These are phyloP conservation scores for Chaetophractus vellerosus DNA, from an alignment of 2,797 vertebrate species.

Conservation along the genomic window DNA sequence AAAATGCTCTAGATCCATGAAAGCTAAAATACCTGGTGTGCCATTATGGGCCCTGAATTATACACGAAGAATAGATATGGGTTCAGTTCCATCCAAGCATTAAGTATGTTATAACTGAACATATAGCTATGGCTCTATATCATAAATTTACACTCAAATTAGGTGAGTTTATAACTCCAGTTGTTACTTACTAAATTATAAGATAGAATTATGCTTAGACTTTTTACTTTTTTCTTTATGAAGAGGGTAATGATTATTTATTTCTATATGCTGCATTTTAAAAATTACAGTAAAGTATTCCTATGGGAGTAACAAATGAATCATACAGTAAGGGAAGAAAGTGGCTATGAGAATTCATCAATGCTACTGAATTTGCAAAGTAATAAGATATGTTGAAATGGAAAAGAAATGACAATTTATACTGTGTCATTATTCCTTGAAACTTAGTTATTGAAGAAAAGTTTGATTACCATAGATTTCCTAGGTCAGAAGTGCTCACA, in stretches of 20 bases:
- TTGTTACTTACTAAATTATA: background rate
- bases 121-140: background rate
- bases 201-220: background rate
- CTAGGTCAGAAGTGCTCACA: background rate
- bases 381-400: background rate
- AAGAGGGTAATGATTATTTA: background rate
- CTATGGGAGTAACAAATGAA: background rate
- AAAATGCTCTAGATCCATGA: background rate
- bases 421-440: background rate
- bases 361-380: background rate
- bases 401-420: slow-evolving; percentile 4
- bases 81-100: background rate
- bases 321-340: background rate
- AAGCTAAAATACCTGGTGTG: background rate
- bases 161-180: background rate
- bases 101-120: background rate
- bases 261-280: background rate
- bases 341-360: background rate
- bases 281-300: background rate
- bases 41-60: background rate
- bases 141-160: background rate
- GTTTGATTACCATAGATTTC: background rate
- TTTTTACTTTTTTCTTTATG: background rate
- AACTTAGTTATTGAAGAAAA: background rate
- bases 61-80: background rate